Percentiles rank a stretch among this genome's conserved stretches.
phyloP scores from a whole-genome alignment of 2,888 invertebrate genomes.

The Himalopsyche tibetana region DNA sequence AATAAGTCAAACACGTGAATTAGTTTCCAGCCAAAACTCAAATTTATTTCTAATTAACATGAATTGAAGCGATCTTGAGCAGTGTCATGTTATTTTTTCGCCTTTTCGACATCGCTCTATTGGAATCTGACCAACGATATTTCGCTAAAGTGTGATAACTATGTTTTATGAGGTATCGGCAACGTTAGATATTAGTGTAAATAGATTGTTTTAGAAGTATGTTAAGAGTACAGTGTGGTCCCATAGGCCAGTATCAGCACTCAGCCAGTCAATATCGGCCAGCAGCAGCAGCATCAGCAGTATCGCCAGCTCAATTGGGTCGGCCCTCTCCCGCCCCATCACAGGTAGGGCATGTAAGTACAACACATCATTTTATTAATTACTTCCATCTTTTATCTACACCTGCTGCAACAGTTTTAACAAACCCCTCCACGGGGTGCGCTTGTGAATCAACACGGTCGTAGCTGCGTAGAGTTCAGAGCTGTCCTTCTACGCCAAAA shows the following conservation, averaged over 20 bases:
- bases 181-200: conserved; percentile 18
- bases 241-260: conserved; percentile 86
- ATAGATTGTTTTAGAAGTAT: conserved; percentile 40
- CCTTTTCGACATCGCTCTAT: neutral
- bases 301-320: conserved; percentile 78
- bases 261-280: conserved; percentile 85
- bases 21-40: too few species aligned
- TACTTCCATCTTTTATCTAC: neutral
- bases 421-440: neutral
- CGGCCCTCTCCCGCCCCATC: conserved; percentile 80
- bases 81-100: neutral
- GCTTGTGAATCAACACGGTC: neutral
- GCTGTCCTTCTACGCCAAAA: conserved; percentile 8
- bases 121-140: conserved; percentile 8
- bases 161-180: conserved; percentile 3
- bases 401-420: neutral
- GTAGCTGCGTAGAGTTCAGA: neutral
- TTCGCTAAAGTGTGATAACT: neutral
- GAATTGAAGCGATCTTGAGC: too few species aligned
- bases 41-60: too few species aligned
- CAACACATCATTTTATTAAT: conserved; percentile 29
- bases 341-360: conserved; percentile 83
- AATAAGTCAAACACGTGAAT: too few species aligned
- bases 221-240: conserved; percentile 58
- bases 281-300: conserved; percentile 78